phyloP scores from a whole-genome alignment of 2,113 vertebrate species.

The Erpornis zantholeuca region DNA sequence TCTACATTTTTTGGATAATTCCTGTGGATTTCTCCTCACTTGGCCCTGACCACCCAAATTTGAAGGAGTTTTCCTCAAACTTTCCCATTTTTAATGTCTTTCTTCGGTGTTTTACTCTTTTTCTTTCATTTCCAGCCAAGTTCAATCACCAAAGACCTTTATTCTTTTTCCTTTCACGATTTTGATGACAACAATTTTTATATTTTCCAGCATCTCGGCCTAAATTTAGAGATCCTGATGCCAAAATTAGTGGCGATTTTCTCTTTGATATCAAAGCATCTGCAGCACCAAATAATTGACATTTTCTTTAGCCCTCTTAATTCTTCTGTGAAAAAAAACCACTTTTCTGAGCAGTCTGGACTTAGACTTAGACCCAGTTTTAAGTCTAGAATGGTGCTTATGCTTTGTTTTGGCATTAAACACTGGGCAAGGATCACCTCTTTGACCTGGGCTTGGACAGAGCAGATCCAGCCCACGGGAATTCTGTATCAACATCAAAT shows the following conservation, averaged over 20 bases:
- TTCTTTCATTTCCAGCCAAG: conserved; percentile 22
- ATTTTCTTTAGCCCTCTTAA: not conserved
- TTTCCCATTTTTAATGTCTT: not conserved
- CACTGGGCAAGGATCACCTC: no score
- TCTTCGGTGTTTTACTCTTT: not conserved
- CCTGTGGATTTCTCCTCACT: not conserved
- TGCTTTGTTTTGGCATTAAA: not conserved
- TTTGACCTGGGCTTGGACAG: not conserved
- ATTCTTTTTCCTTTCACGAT: not conserved
- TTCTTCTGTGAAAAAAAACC: not conserved
- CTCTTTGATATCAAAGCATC: not conserved
- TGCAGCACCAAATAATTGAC: not conserved
- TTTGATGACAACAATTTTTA: not conserved
- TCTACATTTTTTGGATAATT: not conserved
- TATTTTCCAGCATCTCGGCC: not conserved
- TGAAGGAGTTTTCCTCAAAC: not conserved
- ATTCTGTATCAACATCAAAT: not conserved
- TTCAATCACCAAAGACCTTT: not conserved
- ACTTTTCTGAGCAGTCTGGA: not conserved
- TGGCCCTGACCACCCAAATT: not conserved
- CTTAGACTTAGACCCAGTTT: not conserved
- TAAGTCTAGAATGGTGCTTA: not conserved
- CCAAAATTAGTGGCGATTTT: not conserved
- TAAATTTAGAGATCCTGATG: not conserved
- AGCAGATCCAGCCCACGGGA: not conserved